Evolutionary conservation across 2,797 vertebrate genomes (phyloP).

Genomic region (Sus cebifrons): DNA sequence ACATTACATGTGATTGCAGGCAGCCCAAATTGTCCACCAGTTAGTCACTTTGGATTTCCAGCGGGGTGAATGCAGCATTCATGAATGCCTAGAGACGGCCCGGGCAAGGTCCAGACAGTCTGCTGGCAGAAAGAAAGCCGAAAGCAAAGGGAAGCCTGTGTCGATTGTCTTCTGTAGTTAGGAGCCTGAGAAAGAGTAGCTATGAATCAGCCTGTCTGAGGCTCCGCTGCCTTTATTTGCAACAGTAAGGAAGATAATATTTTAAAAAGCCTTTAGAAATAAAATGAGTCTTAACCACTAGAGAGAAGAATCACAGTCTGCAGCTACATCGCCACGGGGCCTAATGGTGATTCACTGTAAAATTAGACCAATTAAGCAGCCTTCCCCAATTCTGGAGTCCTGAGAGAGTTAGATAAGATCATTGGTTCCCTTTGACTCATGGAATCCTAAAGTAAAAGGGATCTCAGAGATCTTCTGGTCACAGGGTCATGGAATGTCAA

Average conservation of each 20-base stretch:
- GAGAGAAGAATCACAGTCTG: constrained; percentile 83
- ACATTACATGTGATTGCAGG: constrained; percentile 50
- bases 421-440: constrained; percentile 76
- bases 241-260: constrained; percentile 83
- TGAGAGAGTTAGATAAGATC: constrained; percentile 80
- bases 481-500: not conserved
- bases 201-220: constrained; percentile 86
- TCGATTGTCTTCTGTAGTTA: constrained; percentile 79
- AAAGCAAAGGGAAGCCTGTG: constrained; percentile 78
- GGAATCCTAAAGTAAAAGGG: constrained; percentile 72
- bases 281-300: constrained; percentile 83
- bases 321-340: constrained; percentile 76
- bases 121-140: constrained; percentile 73
- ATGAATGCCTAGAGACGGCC: constrained; percentile 71
- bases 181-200: constrained; percentile 81
- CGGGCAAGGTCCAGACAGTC: constrained; percentile 78
- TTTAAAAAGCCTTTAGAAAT: constrained; percentile 85
- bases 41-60: constrained; percentile 77
- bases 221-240: constrained; percentile 78
- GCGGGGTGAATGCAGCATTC: constrained; percentile 80
- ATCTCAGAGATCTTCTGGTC: constrained; percentile 76
- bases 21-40: constrained; percentile 71
- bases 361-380: constrained; percentile 80
- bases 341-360: constrained; percentile 83
- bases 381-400: constrained; percentile 41